These are phyloP conservation scores for Nowickia ferox DNA, from an alignment of 2,888 invertebrate genomes.

Conservation along the genomic window DNA sequence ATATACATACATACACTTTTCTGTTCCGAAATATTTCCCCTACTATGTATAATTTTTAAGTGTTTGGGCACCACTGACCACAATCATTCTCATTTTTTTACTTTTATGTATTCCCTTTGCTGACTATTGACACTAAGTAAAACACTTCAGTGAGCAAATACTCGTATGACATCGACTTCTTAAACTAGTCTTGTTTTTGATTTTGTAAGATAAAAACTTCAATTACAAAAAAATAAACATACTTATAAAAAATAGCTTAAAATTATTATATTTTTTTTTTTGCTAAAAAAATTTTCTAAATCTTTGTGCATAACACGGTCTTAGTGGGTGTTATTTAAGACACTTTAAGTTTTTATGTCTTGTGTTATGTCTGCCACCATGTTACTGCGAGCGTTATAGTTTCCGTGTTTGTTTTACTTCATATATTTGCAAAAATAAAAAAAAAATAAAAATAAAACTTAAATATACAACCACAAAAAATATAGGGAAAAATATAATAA, in stretches of 20 bases:
- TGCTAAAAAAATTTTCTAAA: conserved; percentile 35
- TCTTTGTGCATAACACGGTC: conserved; percentile 8
- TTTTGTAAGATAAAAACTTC: not conserved
- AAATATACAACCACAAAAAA: conserved; percentile 40
- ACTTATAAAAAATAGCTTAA: not conserved
- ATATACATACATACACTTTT: too few relatives aligned
- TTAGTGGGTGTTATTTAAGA: conserved; percentile 62
- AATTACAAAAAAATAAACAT: not conserved
- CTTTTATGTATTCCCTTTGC: not conserved
- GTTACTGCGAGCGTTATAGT: conserved; percentile 35
- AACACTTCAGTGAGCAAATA: conserved; percentile 45
- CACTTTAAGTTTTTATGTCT: conserved; percentile 45
- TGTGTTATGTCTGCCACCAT: conserved; percentile 49
- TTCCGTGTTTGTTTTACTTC: conserved; percentile 41
- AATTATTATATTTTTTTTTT: conserved; percentile 11
- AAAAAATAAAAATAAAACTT: not conserved
- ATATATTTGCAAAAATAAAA: conserved; percentile 26
- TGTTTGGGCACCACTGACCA: not conserved
- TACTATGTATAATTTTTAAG: not conserved
- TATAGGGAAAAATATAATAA: conserved; percentile 4
- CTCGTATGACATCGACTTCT: conserved; percentile 41
- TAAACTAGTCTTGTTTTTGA: conserved; percentile 9
- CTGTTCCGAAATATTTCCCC: too few relatives aligned
- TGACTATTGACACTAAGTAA: not conserved
- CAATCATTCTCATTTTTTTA: too few relatives aligned